Conservation (phyloP, 2,113 vertebrate species). For the Chloebia gouldiae region DNA sequence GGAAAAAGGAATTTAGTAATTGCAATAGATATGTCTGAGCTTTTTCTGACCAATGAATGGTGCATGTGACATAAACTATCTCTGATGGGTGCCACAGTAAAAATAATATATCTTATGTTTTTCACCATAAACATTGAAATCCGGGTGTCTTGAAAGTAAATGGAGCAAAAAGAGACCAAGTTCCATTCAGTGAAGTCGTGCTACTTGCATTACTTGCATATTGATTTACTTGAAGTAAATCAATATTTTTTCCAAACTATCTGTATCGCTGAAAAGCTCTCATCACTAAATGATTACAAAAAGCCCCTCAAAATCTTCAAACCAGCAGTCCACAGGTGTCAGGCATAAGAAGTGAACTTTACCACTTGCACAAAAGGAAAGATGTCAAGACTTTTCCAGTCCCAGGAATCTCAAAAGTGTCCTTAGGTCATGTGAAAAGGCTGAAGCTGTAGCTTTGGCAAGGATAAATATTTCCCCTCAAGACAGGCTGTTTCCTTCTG, state of each 20-base stretch:
- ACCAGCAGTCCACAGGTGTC: not conserved
- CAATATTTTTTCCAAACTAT: not conserved
- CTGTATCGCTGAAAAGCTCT: not conserved
- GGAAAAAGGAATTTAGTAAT: not conserved
- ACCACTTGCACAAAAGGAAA: not conserved
- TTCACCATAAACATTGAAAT: not conserved
- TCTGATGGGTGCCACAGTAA: not conserved
- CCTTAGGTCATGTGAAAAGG: not conserved
- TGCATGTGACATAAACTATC: not conserved
- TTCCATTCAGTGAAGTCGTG: not conserved
- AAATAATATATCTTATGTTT: not conserved
- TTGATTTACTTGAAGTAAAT: not conserved
- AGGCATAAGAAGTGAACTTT: not conserved
- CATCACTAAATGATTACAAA: not conserved
- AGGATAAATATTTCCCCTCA: not conserved
- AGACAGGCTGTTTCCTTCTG: not conserved
- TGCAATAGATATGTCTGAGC: not conserved
- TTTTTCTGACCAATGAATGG: not conserved
- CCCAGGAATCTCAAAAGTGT: not conserved
- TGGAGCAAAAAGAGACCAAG: rapidly evolving
- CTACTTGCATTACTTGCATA: too few relatives aligned
- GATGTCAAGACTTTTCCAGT: not conserved
- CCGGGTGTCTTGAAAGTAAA: not conserved
- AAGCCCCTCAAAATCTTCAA: not conserved
- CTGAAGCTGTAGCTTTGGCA: not conserved